Evolutionary conservation across 2,113 vertebrate genomes (phyloP), one percentile per base, ranked within the genome.

Genomic region (Lepisosteus oculatus): DNA sequence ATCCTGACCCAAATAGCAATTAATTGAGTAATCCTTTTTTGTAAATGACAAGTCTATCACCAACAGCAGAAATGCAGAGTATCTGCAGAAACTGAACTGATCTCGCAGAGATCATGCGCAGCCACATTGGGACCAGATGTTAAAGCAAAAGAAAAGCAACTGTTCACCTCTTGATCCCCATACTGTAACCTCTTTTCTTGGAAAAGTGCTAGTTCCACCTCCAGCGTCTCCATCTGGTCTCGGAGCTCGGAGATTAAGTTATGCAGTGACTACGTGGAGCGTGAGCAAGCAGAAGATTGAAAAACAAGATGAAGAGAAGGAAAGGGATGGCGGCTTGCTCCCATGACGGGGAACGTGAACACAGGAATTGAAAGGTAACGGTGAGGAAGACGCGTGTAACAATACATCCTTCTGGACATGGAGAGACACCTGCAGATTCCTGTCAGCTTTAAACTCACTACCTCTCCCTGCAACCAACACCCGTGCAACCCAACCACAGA

Each of bases 121-220:
- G 41, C 6, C 44, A 54, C 43, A 71, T 6, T 51, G 67, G 65
- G 67, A 14, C 44, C 43, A 70, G 42, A 47, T 70, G 70, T 51
- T 64, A 71, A 71, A 64, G 42, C 42, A 29, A 9, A 5, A 29
- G 17, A 64, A 17, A 43, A 64, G 13, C 5, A 0, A 29, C 8
- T n/a, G 8, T 66, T 70, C 72, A 76, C 14, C 71, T 74, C 76
- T 72, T 67, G 61, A 67, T 74, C 54, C 17, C 69, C 70, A 45
- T 71, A 77, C 3, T 71, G 15, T 2, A 45, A 74, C n/a, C 59
- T 67, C 63, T 80, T 73, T 14, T 69, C 74, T 62, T 71, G 68
- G 55, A 83, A 74, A n/a, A 78, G 56, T 62, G 55, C 70, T 3
- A 76, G 77, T 45, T 76, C 64, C 70, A 63, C 8, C 3, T 59